phyloP scores from a whole-genome alignment of 2,797 vertebrate genomes.

The Falco concolor region DNA sequence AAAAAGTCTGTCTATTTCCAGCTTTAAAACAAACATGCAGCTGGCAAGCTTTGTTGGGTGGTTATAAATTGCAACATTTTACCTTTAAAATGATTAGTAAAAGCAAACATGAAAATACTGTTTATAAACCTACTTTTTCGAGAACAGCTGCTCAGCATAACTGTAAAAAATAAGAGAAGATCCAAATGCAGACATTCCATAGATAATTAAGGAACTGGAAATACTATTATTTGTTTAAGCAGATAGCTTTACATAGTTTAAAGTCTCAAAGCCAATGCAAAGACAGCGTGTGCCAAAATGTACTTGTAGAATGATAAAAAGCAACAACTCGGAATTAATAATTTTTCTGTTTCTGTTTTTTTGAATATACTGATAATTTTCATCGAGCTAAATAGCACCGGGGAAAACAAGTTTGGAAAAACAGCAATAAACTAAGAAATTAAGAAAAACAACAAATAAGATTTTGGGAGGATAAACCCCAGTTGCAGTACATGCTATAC shows the following conservation, averaged over 20 bases:
- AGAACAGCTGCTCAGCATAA: conserved; percentile 62
- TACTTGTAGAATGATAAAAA: background rate
- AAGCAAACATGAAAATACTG: conserved; percentile 34
- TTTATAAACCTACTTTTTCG: conserved; percentile 71
- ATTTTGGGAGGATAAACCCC: background rate
- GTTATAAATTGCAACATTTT: background rate
- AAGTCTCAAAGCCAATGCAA: background rate
- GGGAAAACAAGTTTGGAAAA: background rate
- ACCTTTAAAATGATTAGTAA: conserved; percentile 49
- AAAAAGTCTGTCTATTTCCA: background rate
- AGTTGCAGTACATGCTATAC: background rate
- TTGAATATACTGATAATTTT: background rate
- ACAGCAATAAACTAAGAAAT: background rate
- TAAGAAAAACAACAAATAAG: background rate
- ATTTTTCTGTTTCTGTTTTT: background rate
- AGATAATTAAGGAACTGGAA: background rate
- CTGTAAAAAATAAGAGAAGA: conserved; percentile 56
- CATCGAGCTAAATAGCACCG: background rate
- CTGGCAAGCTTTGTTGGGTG: background rate
- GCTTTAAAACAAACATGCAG: background rate
- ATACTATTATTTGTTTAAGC: background rate
- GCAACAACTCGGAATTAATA: background rate
- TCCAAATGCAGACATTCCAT: background rate
- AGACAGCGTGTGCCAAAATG: background rate
- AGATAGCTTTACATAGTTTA: background rate